Conservation (phyloP, 2,113 vertebrate species). For the Alethe diademata region DNA sequence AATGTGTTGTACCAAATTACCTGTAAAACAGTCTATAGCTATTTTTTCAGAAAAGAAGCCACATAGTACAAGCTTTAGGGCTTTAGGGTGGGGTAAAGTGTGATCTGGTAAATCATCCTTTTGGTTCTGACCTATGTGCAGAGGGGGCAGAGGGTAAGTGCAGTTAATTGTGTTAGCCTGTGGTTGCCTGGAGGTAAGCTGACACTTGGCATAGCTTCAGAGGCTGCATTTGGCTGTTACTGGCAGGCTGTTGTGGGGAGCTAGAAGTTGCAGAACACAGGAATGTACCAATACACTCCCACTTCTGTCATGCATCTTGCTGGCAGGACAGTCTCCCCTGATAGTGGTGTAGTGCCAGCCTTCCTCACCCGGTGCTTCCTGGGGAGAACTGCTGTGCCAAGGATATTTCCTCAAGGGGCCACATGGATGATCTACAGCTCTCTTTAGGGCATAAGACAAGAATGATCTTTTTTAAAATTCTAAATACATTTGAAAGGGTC, state of each 20-base stretch:
- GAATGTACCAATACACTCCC: not conserved
- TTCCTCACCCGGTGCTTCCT: not conserved
- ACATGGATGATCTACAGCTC: too few relatives aligned
- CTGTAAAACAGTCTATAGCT: not conserved
- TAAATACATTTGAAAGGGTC: not conserved
- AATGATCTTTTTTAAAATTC: not conserved
- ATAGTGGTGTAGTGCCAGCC: not conserved
- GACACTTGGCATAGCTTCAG: not conserved
- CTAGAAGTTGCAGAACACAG: not conserved
- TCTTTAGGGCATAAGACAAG: too few relatives aligned
- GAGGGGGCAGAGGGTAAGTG: not conserved
- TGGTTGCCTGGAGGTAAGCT: not conserved
- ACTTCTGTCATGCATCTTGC: not conserved
- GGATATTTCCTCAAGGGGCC: not conserved
- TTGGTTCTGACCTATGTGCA: not conserved
- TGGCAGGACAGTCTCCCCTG: not conserved
- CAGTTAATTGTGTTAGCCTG: not conserved
- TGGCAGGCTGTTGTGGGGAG: not conserved
- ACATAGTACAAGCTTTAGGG: not conserved
- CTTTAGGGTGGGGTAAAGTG: not conserved
- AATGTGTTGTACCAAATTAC: not conserved
- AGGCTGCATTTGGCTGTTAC: not conserved
- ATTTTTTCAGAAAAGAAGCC: not conserved
- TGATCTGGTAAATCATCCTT: not conserved
- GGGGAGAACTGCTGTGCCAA: not conserved